Evolutionary conservation across 1,140 invertebrate genomes (phyloP).

Genomic region (Scaptomyza pallida): DNA sequence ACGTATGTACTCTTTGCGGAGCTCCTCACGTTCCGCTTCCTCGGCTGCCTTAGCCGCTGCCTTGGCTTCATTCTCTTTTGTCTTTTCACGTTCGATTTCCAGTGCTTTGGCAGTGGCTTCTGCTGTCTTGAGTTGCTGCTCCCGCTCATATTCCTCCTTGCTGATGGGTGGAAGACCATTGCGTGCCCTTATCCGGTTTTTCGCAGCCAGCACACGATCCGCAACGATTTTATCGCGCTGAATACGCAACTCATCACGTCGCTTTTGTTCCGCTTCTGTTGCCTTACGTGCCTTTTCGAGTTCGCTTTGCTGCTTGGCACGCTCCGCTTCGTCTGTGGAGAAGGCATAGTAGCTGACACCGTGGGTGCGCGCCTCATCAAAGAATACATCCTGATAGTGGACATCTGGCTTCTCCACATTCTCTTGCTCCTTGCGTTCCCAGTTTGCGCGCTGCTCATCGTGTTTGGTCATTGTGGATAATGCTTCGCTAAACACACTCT

Average conservation of each 20-base stretch:
- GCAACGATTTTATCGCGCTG: slow-evolving; percentile 89
- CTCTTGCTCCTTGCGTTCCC: slow-evolving; percentile 87
- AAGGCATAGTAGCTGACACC: slow-evolving; percentile 95
- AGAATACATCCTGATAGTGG: slow-evolving; percentile 95
- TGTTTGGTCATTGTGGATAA: slow-evolving; percentile 80
- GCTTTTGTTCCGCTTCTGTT: slow-evolving; percentile 88
- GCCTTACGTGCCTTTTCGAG: slow-evolving; percentile 89
- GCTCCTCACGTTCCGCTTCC: slow-evolving; percentile 84
- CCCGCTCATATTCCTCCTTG: slow-evolving; percentile 63
- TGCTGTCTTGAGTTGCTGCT: slow-evolving; percentile 68
- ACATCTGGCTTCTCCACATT: slow-evolving; percentile 87
- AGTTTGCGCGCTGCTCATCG: slow-evolving; percentile 85
- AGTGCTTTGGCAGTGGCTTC: slow-evolving; percentile 85
- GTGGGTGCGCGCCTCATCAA: slow-evolving; percentile 94
- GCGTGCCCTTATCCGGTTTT: slow-evolving; percentile 90
- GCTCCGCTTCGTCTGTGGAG: slow-evolving; percentile 91
- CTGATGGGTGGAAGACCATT: slow-evolving; percentile 88
- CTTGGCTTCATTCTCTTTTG: slow-evolving; percentile 83
- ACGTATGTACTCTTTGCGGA: slow-evolving; percentile 86
- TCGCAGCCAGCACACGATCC: slow-evolving; percentile 90
- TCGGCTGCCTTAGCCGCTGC: slow-evolving; percentile 62
- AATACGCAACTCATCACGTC: slow-evolving; percentile 87
- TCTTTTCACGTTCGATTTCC: slow-evolving; percentile 84
- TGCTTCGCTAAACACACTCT: slow-evolving; percentile 67
- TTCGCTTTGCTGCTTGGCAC: slow-evolving; percentile 90